Evolutionary conservation across 2,113 vertebrate species (phyloP), one percentile per base, ranked within the genome.

Genomic region (Callipepla californica): DNA sequence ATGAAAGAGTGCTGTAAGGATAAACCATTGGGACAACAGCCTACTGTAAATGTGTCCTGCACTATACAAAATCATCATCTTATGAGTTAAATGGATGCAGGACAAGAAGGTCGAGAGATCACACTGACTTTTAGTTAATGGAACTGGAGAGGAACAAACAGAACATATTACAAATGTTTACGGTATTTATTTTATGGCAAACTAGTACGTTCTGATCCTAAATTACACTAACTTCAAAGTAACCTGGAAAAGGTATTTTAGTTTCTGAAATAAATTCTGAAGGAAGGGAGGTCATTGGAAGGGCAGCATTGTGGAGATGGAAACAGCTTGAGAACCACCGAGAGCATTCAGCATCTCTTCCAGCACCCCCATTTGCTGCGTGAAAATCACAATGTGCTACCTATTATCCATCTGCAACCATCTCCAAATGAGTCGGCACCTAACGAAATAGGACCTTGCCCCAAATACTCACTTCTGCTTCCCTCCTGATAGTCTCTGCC

Each of bases 321-420:
- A 87, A 93, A 91, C 90, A 95, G 85, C 90, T 87, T 95, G 92
- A 85, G 65, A 92, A 82, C 70, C 94, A 91, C 75, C 0, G 5
- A 92, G 32, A 85, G 28, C 63, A 23, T 48, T 45, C 26, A 90
- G 38, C 65, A 32, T 89, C 63, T 79, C 78, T 77, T 89, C 81
- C 63, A 87, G 68, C 42, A 87, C 17, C 62, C 58, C 63, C 68
- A 91, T 87, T 82, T 92, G 72, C 94, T 94, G 65, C 81, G 70
- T 11, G 44, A 85, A 84, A 93, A 93, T 91, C 92, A 59, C 80
- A 79, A 63, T 53, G 62, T 58, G 68, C 81, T 74, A 91, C 87
- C 92, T 87, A 93, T 93, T 94, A 93, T 82, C 89, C 84, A 96
- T 93, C 91, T 94, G 81, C 89, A 94, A 72, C 47, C 57, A 68